Percentiles rank a stretch among this genome's conserved stretches.
phyloP scores from a whole-genome alignment of 2,113 vertebrate species.

The Pantherophis guttatus region DNA sequence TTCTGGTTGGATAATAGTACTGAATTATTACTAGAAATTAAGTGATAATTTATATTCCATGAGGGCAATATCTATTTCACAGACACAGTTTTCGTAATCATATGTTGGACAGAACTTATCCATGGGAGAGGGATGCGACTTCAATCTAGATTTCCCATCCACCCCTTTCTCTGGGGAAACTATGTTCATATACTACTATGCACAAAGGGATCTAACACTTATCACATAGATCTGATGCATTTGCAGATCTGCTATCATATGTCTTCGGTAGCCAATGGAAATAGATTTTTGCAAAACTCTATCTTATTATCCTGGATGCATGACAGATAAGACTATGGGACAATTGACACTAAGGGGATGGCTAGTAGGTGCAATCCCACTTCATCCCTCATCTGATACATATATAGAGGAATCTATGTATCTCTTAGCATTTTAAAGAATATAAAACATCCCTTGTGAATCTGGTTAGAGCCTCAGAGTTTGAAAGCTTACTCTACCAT shows the following conservation, averaged over 20 bases:
- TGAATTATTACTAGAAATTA: slow-evolving; percentile 17
- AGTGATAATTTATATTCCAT: background rate
- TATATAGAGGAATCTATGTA: background rate
- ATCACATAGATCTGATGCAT: background rate
- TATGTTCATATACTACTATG: background rate
- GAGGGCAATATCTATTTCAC: background rate
- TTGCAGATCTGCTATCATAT: background rate
- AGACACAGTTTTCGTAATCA: background rate
- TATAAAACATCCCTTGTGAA: background rate
- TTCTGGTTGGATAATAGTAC: slow-evolving; percentile 32
- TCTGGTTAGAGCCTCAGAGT: background rate
- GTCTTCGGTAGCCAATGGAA: background rate
- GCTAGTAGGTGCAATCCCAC: background rate
- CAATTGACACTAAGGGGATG: background rate
- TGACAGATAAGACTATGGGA: background rate
- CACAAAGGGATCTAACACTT: no score
- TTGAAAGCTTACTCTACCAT: background rate
- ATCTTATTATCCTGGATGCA: background rate
- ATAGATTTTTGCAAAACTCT: background rate
- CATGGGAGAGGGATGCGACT: background rate
- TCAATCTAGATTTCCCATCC: background rate
- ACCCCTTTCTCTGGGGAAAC: background rate
- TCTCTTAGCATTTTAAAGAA: background rate
- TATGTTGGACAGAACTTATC: background rate
- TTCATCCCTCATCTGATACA: background rate